A percentile compares a stretch with the other conserved stretches of the same genome.
Conservation (phyloP, 2,113 vertebrate genomes). For the Eurystomus gularis region DNA sequence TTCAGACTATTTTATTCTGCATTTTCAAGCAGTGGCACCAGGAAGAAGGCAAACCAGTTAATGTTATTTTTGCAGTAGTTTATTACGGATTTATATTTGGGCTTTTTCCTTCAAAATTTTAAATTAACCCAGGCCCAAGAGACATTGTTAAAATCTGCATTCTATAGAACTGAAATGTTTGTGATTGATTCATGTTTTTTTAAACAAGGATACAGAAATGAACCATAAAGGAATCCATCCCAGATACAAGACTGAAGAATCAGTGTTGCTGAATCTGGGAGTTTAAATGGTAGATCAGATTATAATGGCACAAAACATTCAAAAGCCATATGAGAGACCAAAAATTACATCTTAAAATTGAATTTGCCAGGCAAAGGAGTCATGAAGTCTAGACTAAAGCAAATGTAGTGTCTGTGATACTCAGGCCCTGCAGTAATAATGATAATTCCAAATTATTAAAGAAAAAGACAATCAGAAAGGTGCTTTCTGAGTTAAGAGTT, state of each 20-base stretch:
- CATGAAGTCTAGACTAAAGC: background rate
- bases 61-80: background rate
- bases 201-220: background rate
- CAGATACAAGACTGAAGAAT: background rate
- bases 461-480: background rate
- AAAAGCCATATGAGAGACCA: background rate
- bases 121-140: background rate
- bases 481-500: background rate
- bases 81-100: background rate
- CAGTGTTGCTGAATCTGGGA: background rate
- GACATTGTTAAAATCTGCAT: background rate
- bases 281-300: background rate
- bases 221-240: background rate
- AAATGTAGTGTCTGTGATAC: background rate
- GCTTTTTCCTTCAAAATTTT: background rate
- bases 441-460: background rate
- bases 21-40: background rate
- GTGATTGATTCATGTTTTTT: background rate
- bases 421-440: background rate
- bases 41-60: background rate
- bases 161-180: background rate
- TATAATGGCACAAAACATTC: background rate
- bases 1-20: background rate
- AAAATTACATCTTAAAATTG: background rate
- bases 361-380: background rate